Evolutionary conservation across 2,888 invertebrate species (phyloP).

Genomic region (Melanostoma scalare): DNA sequence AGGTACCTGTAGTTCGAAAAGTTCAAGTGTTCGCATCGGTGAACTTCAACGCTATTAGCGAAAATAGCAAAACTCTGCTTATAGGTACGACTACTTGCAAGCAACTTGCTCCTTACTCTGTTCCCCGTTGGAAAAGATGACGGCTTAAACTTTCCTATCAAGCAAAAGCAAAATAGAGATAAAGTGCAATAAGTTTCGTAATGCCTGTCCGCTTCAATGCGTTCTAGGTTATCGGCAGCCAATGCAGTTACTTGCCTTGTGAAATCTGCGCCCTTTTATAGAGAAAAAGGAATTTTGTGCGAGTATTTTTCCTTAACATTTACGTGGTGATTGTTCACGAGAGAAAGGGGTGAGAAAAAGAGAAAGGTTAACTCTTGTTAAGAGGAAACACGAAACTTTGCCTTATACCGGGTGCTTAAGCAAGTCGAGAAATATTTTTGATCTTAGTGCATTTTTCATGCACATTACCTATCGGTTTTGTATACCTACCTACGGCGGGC

Average conservation of each 20-base stretch:
- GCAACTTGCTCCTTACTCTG: constrained; percentile 1
- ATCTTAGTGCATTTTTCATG: no score
- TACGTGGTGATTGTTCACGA: no score
- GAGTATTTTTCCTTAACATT: no score
- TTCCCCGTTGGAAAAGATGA: constrained; percentile 14
- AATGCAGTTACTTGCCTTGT: constrained; percentile 48
- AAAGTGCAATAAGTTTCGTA: constrained; percentile 72
- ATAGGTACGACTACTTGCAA: constrained; percentile 4
- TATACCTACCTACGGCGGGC: no score
- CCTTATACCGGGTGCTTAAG: no score
- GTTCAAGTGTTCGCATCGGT: constrained; percentile 60
- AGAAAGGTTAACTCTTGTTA: no score
- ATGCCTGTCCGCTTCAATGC: constrained; percentile 71
- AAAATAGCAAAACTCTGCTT: constrained; percentile 61
- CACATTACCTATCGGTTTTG: no score
- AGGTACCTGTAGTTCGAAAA: constrained; percentile 36
- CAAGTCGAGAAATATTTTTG: no score
- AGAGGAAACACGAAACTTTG: no score
- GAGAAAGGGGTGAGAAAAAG: no score
- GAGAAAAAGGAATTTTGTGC: constrained; percentile 20
- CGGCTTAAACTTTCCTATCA: constrained; percentile 39
- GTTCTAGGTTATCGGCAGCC: constrained; percentile 62
- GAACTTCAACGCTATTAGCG: constrained; percentile 64
- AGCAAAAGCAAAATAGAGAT: constrained; percentile 59
- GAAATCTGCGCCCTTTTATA: constrained; percentile 16